phyloP scores from a whole-genome alignment of 2,797 vertebrate genomes.

The Mormyrus proboscirostris region DNA sequence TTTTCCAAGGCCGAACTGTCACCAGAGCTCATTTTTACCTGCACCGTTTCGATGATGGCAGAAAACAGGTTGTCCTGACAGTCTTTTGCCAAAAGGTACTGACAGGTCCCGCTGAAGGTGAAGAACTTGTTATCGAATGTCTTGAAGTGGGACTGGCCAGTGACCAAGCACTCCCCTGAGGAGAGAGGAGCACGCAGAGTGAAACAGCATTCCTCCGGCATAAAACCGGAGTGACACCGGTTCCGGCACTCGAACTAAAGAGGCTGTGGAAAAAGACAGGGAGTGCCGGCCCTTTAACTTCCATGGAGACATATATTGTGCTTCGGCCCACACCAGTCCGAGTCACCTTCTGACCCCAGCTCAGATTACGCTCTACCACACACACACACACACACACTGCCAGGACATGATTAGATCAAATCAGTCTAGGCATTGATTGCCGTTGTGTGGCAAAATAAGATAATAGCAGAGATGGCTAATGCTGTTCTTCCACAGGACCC shows the following conservation, averaged over 20 bases:
- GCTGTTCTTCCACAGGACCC: not conserved
- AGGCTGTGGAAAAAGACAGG: not conserved
- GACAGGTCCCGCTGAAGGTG: constrained; percentile 87
- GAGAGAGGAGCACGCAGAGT: constrained; percentile 24
- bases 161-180: constrained; percentile 86
- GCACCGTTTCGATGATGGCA: constrained; percentile 79
- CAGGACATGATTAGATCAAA: constrained; percentile 1
- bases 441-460: constrained; percentile 5
- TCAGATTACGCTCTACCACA: not conserved
- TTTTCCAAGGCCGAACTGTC: not conserved
- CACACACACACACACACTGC: not conserved
- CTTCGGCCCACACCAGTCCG: not conserved
- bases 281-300: not conserved
- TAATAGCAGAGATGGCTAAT: not conserved
- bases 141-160: constrained; percentile 93
- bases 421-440: not conserved
- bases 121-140: constrained; percentile 92
- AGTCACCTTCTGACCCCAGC: constrained; percentile 5
- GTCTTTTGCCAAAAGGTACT: constrained; percentile 83
- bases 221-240: not conserved
- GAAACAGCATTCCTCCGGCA: not conserved
- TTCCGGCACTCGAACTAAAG: not conserved
- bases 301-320: not conserved
- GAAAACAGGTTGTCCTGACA: constrained; percentile 74
- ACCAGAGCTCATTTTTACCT: constrained; percentile 61